These are phyloP conservation scores for Watersipora subatra DNA, from an alignment of 1,140 invertebrate species.

Conservation along the genomic window DNA sequence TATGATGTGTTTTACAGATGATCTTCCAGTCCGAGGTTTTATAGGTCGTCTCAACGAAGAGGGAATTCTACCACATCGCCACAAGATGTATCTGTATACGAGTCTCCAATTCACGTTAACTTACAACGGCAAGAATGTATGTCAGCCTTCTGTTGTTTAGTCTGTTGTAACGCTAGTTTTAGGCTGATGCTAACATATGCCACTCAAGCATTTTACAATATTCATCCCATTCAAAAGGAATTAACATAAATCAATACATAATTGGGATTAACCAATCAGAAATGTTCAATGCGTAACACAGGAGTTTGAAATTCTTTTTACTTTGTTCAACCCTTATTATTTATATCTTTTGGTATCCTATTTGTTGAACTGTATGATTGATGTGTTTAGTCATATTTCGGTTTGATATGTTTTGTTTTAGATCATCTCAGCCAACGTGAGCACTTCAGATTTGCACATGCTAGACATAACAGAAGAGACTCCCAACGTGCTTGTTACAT, in stretches of 20 bases:
- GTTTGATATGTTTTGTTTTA: conserved; percentile 13
- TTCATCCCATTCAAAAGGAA: too few species aligned
- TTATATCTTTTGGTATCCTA: too few species aligned
- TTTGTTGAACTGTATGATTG: too few species aligned
- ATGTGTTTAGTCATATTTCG: background rate
- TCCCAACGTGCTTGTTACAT: conserved; percentile 31
- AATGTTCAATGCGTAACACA: too few species aligned
- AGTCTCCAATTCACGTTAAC: conserved; percentile 44
- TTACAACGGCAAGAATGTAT: conserved; percentile 43
- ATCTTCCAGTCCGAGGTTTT: conserved; percentile 44
- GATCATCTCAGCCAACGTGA: conserved; percentile 45
- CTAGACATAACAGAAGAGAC: conserved; percentile 16
- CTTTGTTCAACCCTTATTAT: too few species aligned
- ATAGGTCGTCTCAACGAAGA: conserved; percentile 45
- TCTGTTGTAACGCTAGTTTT: background rate
- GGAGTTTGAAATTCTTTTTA: too few species aligned
- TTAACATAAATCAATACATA: too few species aligned
- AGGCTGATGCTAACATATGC: background rate
- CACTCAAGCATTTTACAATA: too few species aligned
- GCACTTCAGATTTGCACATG: conserved; percentile 36
- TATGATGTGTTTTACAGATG: conserved; percentile 28
- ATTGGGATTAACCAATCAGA: too few species aligned
- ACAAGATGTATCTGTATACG: conserved; percentile 43
- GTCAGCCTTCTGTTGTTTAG: conserved; percentile 1
- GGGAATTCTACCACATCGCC: conserved; percentile 44